phyloP scores from a whole-genome alignment of 2,113 vertebrate genomes.

The Paraplagusia blochii region DNA sequence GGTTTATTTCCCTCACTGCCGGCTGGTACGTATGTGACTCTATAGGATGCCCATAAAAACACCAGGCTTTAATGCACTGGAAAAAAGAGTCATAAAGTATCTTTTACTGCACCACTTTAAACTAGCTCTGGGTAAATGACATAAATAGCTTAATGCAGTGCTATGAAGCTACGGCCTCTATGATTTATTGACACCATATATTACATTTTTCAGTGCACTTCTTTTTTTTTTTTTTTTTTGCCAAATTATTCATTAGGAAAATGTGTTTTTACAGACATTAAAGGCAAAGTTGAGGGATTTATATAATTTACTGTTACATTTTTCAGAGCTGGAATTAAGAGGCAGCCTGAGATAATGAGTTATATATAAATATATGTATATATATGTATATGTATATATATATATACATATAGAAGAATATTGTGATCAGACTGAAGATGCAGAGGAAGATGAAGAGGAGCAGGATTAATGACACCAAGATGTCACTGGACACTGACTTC shows the following conservation, averaged over 20 bases:
- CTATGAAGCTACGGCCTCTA: too few relatives aligned
- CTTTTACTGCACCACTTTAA: not conserved
- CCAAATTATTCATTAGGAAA: too few relatives aligned
- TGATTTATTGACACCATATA: too few relatives aligned
- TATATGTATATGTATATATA: too few relatives aligned
- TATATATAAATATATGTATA: too few relatives aligned
- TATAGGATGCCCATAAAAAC: constrained; percentile 3
- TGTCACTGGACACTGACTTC: not conserved
- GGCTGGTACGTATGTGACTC: not conserved
- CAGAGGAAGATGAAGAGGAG: constrained; percentile 9
- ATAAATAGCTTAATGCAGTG: not conserved
- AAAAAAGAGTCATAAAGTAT: not conserved
- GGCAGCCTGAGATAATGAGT: too few relatives aligned
- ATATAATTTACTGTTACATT: too few relatives aligned
- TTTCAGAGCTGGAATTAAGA: too few relatives aligned
- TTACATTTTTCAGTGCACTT: too few relatives aligned
- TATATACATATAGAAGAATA: constrained; percentile 27
- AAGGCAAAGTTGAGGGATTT: too few relatives aligned
- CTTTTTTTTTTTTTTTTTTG: too few relatives aligned
- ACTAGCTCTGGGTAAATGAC: not conserved
- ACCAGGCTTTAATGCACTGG: not conserved
- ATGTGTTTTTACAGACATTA: too few relatives aligned
- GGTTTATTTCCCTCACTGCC: not conserved
- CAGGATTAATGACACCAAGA: not conserved
- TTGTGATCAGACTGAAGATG: not conserved